Evolutionary conservation across 2,888 invertebrate genomes (phyloP), one percentile per base, ranked within the genome.

Genomic region (Aplocera efformata): DNA sequence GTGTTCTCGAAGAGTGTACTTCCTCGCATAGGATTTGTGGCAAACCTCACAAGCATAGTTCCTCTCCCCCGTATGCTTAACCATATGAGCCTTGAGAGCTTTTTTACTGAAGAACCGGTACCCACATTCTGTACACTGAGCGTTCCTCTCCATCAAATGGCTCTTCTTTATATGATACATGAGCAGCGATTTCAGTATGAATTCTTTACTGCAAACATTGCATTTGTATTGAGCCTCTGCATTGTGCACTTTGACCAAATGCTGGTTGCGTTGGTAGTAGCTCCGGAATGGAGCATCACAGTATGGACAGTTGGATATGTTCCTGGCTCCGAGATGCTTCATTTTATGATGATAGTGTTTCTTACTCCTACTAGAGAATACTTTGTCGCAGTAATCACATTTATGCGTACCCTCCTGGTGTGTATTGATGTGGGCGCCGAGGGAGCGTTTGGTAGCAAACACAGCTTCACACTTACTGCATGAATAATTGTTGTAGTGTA

Each of bases 41-140:
- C 85, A 86, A 0, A 84, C 60, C 1, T 67, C 70, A 33, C 85
- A 86, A 0, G 64, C 52, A 23, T 74, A 82, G 9, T 69, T 77
- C 1, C 74, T 57, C 21, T 82, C 83, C 0, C 88, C 88, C 0
- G 80, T 84, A 43, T 89, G 89, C 22, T 84, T 84, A 0, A 88
- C 58, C 86, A 88, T 89, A 28, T 89, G 89, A 0, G 81, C 86
- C 35, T 88, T 89, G 0, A 90, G 64, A 1, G 85, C 85, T 47
- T 89, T 89, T n/a, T 85, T 86, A 37, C 86, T 88, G 49, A 89
- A 89, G 37, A 90, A 90, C 31, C 80, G 65, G 27, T 76, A 83
- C 0, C 86, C 90, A 36, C 90, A 90, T 11, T 89, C 81, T 0
- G 79, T 75, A 13, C 90, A 90, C 31, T 83, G 83, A 39, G 76